phyloP scores from a whole-genome alignment of 1,140 invertebrate genomes.

The Notospermus geniculatus region DNA sequence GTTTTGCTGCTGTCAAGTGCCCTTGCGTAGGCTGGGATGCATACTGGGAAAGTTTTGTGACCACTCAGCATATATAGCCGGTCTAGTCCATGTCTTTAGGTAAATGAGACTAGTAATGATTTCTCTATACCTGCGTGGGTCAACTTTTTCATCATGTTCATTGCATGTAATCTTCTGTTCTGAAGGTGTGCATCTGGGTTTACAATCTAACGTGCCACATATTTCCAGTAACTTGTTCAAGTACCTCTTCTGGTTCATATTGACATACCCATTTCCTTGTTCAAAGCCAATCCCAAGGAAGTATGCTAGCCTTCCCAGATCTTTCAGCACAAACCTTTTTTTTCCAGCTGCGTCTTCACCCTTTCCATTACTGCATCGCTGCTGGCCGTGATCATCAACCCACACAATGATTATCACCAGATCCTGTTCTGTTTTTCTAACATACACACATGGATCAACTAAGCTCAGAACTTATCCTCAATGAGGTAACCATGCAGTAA shows the following conservation, averaged over 20 bases:
- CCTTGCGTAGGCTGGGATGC: slow-evolving; percentile 8
- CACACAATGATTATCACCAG: slow-evolving; percentile 26
- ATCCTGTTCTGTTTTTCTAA: slow-evolving; percentile 17
- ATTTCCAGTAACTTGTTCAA: slow-evolving; percentile 11
- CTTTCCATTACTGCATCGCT: not conserved
- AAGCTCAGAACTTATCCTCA: slow-evolving; percentile 40
- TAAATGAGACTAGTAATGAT: slow-evolving; percentile 22
- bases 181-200: slow-evolving; percentile 15
- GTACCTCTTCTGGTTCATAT: slow-evolving; percentile 17
- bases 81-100: slow-evolving; percentile 19
- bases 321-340: slow-evolving; percentile 12
- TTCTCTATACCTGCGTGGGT: slow-evolving; percentile 15
- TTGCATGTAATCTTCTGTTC: slow-evolving; percentile 11
- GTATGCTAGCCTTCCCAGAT: slow-evolving; percentile 13
- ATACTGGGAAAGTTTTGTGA: slow-evolving; percentile 23
- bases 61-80: slow-evolving; percentile 16
- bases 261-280: slow-evolving; percentile 14
- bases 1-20: slow-evolving; percentile 17
- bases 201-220: slow-evolving; percentile 20
- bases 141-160: slow-evolving; percentile 14
- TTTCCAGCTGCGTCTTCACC: slow-evolving; percentile 13
- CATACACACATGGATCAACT: slow-evolving; percentile 28
- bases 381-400: slow-evolving; percentile 25
- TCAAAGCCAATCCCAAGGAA: slow-evolving; percentile 21
- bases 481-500: slow-evolving; percentile 46